A percentile compares a stretch with the other conserved stretches of the same genome.
Evolutionary conservation across 2,888 invertebrate genomes (phyloP).

Genomic region (Bugulina stolonifera): DNA sequence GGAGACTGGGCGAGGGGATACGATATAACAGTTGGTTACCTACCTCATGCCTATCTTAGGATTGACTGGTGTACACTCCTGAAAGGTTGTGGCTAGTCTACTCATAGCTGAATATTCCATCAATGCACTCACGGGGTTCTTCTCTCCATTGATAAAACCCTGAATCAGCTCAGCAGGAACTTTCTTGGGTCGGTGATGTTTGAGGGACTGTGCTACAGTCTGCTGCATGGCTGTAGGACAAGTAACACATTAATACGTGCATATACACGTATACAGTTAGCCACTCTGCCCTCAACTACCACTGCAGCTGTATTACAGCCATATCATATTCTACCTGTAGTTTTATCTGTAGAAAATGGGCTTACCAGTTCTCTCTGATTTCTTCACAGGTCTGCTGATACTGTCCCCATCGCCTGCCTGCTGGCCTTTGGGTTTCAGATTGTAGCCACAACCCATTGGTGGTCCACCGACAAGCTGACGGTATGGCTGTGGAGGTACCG

Average conservation of each 20-base stretch:
- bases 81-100: constrained; percentile 32
- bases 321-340: too few relatives aligned
- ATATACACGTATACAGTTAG: too few relatives aligned
- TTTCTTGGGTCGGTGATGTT: constrained; percentile 27
- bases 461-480: not conserved
- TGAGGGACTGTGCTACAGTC: not conserved
- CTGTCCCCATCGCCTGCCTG: not conserved
- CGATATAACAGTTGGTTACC: too few relatives aligned
- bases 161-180: constrained; percentile 38
- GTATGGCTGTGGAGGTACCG: not conserved
- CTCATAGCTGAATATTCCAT: constrained; percentile 40
- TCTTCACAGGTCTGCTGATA: not conserved
- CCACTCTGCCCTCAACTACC: too few relatives aligned
- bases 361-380: not conserved
- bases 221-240: constrained; percentile 12
- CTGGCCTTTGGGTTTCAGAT: not conserved
- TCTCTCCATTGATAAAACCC: constrained; percentile 36
- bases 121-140: constrained; percentile 42
- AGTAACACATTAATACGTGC: not conserved
- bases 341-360: too few relatives aligned
- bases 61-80: constrained; percentile 35
- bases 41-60: constrained; percentile 28
- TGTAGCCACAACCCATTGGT: not conserved
- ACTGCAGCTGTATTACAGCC: too few relatives aligned
- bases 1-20: too few relatives aligned